Conservation (phyloP, 92 coral and sea anemone species). For the Bergia puertoricense region DNA sequence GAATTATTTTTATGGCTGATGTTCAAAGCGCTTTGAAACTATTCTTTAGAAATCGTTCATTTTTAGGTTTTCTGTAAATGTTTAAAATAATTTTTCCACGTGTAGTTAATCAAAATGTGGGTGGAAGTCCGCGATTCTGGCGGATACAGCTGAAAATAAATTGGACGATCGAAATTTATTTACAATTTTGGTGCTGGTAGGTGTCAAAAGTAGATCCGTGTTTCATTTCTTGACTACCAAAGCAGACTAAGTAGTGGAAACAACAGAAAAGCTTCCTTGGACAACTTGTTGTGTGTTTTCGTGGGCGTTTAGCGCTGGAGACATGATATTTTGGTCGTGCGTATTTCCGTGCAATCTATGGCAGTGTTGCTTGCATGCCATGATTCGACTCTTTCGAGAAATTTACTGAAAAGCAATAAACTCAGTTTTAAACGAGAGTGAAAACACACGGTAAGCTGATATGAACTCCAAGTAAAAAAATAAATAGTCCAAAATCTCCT, state of each 20-base stretch:
- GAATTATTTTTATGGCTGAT: background rate
- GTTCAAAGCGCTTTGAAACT: background rate
- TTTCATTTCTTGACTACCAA: conserved; percentile 3
- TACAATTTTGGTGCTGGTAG: background rate
- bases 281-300: background rate
- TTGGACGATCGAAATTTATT: conserved; percentile 5
- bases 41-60: background rate
- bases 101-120: background rate
- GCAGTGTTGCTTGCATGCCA: background rate
- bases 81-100: conserved; percentile 4
- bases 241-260: background rate
- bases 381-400: background rate
- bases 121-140: background rate
- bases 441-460: background rate
- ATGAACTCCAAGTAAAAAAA: background rate
- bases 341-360: background rate
- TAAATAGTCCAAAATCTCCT: background rate
- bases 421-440: background rate
- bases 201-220: background rate
- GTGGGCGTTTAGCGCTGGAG: conserved; percentile 26
- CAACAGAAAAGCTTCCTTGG: background rate
- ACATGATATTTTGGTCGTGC: background rate
- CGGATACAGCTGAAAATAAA: background rate
- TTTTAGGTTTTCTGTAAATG: background rate
- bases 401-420: background rate